Evolutionary conservation across 2,797 vertebrate species (phyloP).

Genomic region (Psittacula echo): DNA sequence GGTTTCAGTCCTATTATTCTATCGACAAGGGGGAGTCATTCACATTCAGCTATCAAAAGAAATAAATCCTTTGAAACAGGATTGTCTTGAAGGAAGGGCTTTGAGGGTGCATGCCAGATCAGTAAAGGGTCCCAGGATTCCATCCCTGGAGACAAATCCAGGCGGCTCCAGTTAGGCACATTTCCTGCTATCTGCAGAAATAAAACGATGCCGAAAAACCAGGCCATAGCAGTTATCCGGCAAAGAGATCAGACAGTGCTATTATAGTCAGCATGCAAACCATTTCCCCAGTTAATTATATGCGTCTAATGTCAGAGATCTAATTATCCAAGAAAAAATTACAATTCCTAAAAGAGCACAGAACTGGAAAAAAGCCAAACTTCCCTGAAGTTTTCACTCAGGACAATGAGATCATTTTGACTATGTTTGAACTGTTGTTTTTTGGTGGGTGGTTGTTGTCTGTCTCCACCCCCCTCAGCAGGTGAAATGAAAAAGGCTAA

Average conservation of each 20-base stretch:
- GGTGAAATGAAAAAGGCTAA: background rate
- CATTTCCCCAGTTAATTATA: slow-evolving; percentile 52
- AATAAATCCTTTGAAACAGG: background rate
- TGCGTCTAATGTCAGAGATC: slow-evolving; percentile 39
- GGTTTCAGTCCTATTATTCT: background rate
- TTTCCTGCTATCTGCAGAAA: background rate
- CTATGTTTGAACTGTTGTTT: rapidly evolving
- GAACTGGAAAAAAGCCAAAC: background rate
- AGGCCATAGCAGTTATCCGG: background rate
- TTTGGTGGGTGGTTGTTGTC: background rate
- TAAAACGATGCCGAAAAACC: background rate
- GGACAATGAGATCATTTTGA: background rate
- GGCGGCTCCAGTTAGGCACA: background rate
- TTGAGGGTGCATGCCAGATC: background rate
- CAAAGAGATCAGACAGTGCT: slow-evolving; percentile 35
- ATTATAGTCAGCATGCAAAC: slow-evolving; percentile 27
- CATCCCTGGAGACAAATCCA: background rate
- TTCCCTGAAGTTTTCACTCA: slow-evolving; percentile 8
- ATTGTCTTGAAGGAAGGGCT: background rate
- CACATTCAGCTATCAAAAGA: background rate
- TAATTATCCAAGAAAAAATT: slow-evolving; percentile 56
- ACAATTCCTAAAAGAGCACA: slow-evolving; percentile 41
- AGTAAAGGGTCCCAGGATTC: background rate
- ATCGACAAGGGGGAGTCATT: background rate
- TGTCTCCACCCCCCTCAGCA: too few species aligned